Evolutionary conservation across 2,797 vertebrate genomes (phyloP), one percentile per base, ranked within the genome.

Genomic region (Distichodus sexfasciatus): DNA sequence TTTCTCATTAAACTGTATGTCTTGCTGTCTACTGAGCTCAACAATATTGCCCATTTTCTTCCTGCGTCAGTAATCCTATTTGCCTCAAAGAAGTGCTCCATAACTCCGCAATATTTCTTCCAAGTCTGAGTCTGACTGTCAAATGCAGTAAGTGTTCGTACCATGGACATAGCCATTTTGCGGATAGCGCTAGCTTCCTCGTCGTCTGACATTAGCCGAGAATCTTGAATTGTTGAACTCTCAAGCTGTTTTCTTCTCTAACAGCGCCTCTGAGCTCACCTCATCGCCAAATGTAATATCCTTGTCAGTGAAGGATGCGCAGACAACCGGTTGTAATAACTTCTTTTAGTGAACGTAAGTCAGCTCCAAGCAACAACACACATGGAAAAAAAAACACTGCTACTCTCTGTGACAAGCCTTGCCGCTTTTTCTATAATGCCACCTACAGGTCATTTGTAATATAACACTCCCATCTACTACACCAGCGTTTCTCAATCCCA

Each of bases 31-130:
- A 70, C 61, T 21, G 54, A 71, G 41, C 72, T 61, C 8, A 75
- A 43, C 55, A 72, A 28, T 26, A 72, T 72, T 8, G 64, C 38
- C 8, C 23, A 11, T 40, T 72, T 33, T 12, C 19, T 46, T 12
- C 4, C 55, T 19, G 51, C 46, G 12, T 72, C 59, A 24, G 29
- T 19, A 3, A 72, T 76, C 19, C 23, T 38, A 63, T 76, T 72
- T 29, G 69, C 68, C 12, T 28, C 14, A 23, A 76, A 71, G 46
- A 69, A 73, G 35, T 73, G 53, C 3, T n/a, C 3, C 6, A 76
- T 28, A 4, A 72, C 59, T 26, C 75, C 62, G 9, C 12, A 63
- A 61, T 78, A 72, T 47, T 75, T 64, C n/a, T 72, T 59, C 67
- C 57, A 71, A 11, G 43, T 50, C 40, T 77, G 67, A 2, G 8